Evolutionary conservation across 2,113 vertebrate genomes (phyloP).

Genomic region (Macheiramphus alcinus): DNA sequence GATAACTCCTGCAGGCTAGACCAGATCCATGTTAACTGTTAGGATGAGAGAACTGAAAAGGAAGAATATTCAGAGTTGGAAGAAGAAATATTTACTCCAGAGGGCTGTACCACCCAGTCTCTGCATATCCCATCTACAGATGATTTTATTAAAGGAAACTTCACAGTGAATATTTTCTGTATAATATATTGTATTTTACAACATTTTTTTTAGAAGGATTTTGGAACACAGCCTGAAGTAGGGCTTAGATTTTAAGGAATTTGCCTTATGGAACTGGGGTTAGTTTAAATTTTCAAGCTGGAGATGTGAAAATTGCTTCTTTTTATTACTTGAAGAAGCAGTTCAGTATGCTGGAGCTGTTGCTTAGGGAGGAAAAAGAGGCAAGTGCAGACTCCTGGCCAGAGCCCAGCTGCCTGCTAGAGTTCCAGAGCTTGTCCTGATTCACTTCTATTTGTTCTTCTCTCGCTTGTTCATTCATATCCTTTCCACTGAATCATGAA

Average conservation of each 20-base stretch:
- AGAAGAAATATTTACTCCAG: slow-evolving; percentile 2
- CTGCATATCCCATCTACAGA: neutral
- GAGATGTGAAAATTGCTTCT: slow-evolving; percentile 50
- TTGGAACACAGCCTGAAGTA: neutral
- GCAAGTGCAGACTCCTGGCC: slow-evolving; percentile 43
- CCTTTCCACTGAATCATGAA: slow-evolving; percentile 49
- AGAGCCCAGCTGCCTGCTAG: slow-evolving; percentile 39
- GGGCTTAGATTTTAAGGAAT: slow-evolving; percentile 45
- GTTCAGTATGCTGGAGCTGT: slow-evolving; percentile 60
- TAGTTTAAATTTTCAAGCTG: slow-evolving; percentile 57
- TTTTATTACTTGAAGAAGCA: slow-evolving; percentile 67
- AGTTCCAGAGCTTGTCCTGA: slow-evolving; percentile 53
- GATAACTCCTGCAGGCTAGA: neutral
- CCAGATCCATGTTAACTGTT: neutral
- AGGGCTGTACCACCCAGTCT: neutral
- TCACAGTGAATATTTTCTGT: neutral
- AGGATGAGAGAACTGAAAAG: neutral
- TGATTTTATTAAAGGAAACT: neutral
- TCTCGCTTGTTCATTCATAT: slow-evolving; percentile 45
- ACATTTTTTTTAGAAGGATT: neutral
- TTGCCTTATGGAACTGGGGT: neutral
- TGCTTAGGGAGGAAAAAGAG: slow-evolving; percentile 37
- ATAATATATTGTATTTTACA: neutral
- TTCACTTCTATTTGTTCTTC: slow-evolving; percentile 54
- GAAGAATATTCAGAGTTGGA: neutral